Evolutionary conservation across 2,113 vertebrate species (phyloP).

Genomic region (Cheilinus undulatus): DNA sequence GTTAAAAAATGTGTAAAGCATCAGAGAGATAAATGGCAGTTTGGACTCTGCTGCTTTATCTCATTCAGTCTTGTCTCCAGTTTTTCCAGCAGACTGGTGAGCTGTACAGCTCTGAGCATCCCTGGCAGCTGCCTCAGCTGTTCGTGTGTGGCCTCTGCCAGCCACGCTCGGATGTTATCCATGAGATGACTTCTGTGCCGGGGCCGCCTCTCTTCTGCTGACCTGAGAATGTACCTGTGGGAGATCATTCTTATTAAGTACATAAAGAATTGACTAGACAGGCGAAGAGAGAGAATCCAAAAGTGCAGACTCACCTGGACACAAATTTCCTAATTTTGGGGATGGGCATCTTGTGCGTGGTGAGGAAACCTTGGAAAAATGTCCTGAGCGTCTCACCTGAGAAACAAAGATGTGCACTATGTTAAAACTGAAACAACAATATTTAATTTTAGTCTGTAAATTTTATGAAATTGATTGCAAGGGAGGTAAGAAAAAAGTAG

Average conservation of each 20-base stretch:
- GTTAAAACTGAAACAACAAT: no score
- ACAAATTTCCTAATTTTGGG: slow-evolving; percentile 58
- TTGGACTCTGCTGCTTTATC: slow-evolving; percentile 31
- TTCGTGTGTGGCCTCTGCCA: slow-evolving; percentile 11
- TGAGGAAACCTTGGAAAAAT: slow-evolving; percentile 58
- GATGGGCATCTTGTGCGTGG: slow-evolving; percentile 17
- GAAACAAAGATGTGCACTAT: neutral
- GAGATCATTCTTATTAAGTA: neutral
- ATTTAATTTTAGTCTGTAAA: no score
- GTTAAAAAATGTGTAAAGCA: neutral
- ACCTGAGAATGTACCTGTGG: slow-evolving; percentile 17
- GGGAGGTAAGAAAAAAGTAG: no score
- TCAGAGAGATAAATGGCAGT: slow-evolving; percentile 23
- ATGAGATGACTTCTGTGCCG: slow-evolving; percentile 12
- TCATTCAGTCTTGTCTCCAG: slow-evolving; percentile 40
- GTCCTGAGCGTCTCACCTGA: slow-evolving; percentile 48
- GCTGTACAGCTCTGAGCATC: slow-evolving; percentile 29
- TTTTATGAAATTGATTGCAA: no score
- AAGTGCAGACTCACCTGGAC: slow-evolving; percentile 4
- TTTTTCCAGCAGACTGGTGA: slow-evolving; percentile 18
- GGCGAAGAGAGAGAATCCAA: neutral
- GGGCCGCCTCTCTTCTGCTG: accelerated
- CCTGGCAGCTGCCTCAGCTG: slow-evolving; percentile 49
- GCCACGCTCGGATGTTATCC: slow-evolving; percentile 53
- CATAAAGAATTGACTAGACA: neutral